phyloP scores from a whole-genome alignment of 2,797 vertebrate genomes.

The Serranus cabrilla region DNA sequence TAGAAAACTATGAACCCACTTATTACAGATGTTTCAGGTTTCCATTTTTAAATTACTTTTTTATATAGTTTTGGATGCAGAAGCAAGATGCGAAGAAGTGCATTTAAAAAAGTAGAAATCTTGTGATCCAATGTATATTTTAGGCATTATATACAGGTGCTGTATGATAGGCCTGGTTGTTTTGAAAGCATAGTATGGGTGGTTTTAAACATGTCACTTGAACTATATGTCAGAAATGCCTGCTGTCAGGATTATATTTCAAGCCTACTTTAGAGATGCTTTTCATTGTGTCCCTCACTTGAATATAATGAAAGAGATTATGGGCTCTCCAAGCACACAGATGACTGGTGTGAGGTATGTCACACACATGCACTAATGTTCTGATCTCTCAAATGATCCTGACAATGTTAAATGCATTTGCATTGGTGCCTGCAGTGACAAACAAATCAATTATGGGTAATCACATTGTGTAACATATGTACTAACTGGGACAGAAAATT shows the following conservation, averaged over 20 bases:
- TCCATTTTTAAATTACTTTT: background rate
- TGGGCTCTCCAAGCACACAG: constrained; percentile 40
- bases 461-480: constrained; percentile 38
- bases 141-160: background rate
- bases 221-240: constrained; percentile 17
- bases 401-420: constrained; percentile 54
- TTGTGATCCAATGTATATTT: constrained; percentile 5
- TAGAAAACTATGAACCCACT: constrained; percentile 1
- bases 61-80: background rate
- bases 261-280: constrained; percentile 22
- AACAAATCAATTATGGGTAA: constrained; percentile 53
- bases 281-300: constrained; percentile 53
- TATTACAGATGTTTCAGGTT: background rate
- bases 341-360: constrained; percentile 33
- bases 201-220: constrained; percentile 34
- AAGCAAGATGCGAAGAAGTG: background rate
- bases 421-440: constrained; percentile 49
- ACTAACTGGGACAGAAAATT: constrained; percentile 44
- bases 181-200: background rate
- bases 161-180: background rate
- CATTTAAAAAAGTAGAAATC: constrained; percentile 12
- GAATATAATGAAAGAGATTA: constrained; percentile 57
- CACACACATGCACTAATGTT: constrained; percentile 31
- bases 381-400: constrained; percentile 54
- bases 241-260: constrained; percentile 37